Conservation (phyloP, 2,888 invertebrate genomes). For the Podabrus alpinus region DNA sequence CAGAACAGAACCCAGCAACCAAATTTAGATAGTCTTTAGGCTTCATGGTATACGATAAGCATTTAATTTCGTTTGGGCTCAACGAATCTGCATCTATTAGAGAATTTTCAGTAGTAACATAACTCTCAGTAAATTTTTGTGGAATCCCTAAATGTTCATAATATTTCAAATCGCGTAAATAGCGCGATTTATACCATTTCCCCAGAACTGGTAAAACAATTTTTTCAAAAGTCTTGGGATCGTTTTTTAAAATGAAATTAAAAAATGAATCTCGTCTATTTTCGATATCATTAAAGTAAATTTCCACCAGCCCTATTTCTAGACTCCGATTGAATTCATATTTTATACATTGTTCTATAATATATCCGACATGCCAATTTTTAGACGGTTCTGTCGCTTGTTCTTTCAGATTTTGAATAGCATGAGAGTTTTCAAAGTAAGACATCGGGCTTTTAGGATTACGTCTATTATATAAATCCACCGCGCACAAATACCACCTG, state of each 20-base stretch:
- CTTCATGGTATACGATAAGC: conserved; percentile 4
- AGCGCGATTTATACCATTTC: background rate
- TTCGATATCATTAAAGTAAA: background rate
- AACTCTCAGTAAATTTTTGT: background rate
- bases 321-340: background rate
- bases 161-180: background rate
- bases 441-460: conserved; percentile 6
- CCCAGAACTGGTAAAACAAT: background rate
- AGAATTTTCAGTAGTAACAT: background rate
- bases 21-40: background rate
- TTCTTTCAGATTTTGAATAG: background rate
- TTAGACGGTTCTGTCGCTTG: background rate
- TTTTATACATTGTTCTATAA: background rate
- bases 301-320: background rate
- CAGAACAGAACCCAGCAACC: background rate
- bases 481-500: background rate
- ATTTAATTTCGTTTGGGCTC: background rate
- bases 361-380: background rate
- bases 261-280: background rate
- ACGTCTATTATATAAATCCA: conserved; percentile 4
- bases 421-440: background rate
- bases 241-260: background rate
- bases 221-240: background rate
- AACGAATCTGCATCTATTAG: background rate
- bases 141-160: background rate